phyloP scores from a whole-genome alignment of 2,113 vertebrate genomes.

The Sylvia atricapilla region DNA sequence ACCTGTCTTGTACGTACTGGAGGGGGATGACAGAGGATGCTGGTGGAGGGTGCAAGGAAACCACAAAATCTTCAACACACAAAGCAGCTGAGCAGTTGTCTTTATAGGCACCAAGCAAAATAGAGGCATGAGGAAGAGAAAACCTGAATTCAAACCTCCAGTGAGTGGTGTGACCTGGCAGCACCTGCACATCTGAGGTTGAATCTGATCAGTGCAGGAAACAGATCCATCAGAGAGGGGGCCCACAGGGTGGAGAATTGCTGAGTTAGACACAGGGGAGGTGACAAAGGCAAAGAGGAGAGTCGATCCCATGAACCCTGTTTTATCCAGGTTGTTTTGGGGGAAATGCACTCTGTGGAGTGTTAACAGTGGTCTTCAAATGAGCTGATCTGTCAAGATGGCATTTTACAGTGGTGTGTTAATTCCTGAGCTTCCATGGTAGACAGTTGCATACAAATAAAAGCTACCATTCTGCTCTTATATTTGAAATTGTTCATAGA shows the following conservation, averaged over 20 bases:
- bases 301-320: not conserved
- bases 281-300: not conserved
- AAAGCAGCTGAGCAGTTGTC: not conserved
- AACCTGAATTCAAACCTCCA: not conserved
- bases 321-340: not conserved
- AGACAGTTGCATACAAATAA: not conserved
- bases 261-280: not conserved
- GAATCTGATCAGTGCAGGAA: not conserved
- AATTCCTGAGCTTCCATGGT: not conserved
- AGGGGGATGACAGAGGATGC: not conserved
- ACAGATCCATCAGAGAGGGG: not conserved
- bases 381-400: not conserved
- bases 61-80: not conserved
- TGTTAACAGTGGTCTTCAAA: not conserved
- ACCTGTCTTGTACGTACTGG: rapidly evolving
- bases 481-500: conserved; percentile 29
- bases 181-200: rapidly evolving
- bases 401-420: not conserved
- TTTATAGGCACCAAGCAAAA: not conserved
- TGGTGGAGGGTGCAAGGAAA: not conserved
- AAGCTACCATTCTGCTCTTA: not conserved
- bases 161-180: not conserved
- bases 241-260: not conserved
- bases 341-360: not conserved
- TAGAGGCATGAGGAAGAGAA: not conserved